Conservation (phyloP, 2,888 invertebrate species). For the Apantesis nais region DNA sequence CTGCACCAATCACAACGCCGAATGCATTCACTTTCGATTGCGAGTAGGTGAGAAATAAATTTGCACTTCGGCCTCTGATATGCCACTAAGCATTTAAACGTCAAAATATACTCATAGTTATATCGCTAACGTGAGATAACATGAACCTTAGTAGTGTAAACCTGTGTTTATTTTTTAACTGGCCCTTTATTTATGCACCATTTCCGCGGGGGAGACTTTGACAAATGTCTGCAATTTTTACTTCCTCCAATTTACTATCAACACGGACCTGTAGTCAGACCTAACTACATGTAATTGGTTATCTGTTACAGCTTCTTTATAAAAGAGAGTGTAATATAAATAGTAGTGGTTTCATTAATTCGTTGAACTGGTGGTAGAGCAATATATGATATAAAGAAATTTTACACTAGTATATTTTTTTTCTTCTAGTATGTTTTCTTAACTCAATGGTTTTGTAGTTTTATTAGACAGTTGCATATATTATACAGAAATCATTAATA, state of each 20-base stretch:
- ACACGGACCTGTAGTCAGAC: constrained; percentile 28
- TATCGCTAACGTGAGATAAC: constrained; percentile 26
- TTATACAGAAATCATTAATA: too few relatives aligned
- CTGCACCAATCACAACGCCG: too few relatives aligned
- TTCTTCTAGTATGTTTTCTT: not conserved
- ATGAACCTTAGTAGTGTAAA: constrained; percentile 33
- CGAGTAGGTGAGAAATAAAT: too few relatives aligned
- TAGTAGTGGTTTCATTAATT: constrained; percentile 1
- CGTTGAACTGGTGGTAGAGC: not conserved
- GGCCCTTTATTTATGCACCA: constrained; percentile 81
- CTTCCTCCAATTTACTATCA: constrained; percentile 63
- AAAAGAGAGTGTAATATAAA: not conserved
- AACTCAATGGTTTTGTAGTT: too few relatives aligned
- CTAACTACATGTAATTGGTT: constrained; percentile 42
- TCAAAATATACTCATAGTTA: not conserved
- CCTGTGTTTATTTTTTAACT: constrained; percentile 68
- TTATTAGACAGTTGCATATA: too few relatives aligned
- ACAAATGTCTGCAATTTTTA: constrained; percentile 81
- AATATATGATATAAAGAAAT: not conserved
- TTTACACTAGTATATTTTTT: not conserved
- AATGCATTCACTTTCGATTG: too few relatives aligned
- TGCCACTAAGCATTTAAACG: not conserved
- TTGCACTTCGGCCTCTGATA: too few relatives aligned
- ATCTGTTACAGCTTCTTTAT: constrained; percentile 26
- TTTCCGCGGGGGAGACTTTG: constrained; percentile 81